Conservation (phyloP, 2,888 invertebrate genomes). For the Hypselothyrea guttata region DNA sequence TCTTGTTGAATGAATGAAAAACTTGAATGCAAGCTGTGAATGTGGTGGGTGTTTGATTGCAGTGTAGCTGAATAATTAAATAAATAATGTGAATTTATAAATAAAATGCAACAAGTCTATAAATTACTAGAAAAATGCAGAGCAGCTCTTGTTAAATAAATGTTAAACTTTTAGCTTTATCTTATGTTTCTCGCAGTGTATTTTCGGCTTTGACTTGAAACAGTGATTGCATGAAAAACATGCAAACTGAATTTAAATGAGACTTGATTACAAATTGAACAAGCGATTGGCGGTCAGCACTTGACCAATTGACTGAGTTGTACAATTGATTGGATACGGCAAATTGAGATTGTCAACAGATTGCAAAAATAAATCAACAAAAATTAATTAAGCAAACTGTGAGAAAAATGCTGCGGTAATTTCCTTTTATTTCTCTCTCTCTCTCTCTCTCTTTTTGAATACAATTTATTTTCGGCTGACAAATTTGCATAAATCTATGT, state of each 20-base stretch:
- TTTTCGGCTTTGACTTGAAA: conserved; percentile 8
- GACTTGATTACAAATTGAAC: conserved; percentile 66
- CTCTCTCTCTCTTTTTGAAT: too few relatives aligned
- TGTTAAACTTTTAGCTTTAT: too few relatives aligned
- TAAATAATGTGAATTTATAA: neutral
- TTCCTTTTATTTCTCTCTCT: too few relatives aligned
- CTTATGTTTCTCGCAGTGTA: conserved; percentile 11
- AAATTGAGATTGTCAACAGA: conserved; percentile 36
- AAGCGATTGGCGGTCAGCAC: conserved; percentile 60
- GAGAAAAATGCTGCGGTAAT: conserved; percentile 23
- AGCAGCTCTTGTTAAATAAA: too few relatives aligned
- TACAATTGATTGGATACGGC: conserved; percentile 56
- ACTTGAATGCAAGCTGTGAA: too few relatives aligned
- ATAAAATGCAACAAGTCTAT: neutral
- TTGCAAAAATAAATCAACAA: conserved; percentile 28
- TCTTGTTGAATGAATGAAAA: too few relatives aligned
- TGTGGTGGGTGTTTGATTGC: neutral
- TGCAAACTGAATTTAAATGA: conserved; percentile 76
- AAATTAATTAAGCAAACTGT: conserved; percentile 9
- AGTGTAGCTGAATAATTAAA: neutral
- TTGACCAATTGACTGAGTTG: conserved; percentile 72
- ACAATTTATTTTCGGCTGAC: conserved; percentile 8
- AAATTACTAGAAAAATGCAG: too few relatives aligned
- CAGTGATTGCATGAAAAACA: conserved; percentile 63
- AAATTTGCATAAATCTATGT: conserved; percentile 28